Conservation (phyloP, 1,140 invertebrate species). For the Neodiprion fabricii region DNA sequence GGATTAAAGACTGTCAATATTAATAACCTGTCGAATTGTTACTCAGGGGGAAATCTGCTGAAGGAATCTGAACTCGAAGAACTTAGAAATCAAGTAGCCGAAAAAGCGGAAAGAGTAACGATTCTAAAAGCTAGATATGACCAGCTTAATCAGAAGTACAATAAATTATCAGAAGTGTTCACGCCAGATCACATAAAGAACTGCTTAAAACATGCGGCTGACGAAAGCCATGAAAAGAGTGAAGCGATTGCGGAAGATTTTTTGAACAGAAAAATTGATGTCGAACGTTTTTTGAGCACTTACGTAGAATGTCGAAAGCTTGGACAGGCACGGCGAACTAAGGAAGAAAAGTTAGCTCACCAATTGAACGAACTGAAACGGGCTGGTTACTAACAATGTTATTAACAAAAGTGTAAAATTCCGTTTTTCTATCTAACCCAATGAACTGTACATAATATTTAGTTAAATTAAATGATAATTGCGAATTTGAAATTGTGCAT, state of each 20-base stretch:
- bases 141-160: conserved; percentile 70
- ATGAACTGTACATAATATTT: conserved; percentile 51
- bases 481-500: conserved; percentile 35
- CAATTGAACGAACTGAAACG: conserved; percentile 74
- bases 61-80: conserved; percentile 71
- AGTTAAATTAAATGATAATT: conserved; percentile 47
- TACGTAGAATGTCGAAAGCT: conserved; percentile 74
- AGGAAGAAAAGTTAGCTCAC: conserved; percentile 77
- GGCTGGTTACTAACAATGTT: conserved; percentile 63
- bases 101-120: conserved; percentile 71
- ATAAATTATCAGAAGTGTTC: conserved; percentile 74
- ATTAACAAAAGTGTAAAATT: conserved; percentile 26
- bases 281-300: conserved; percentile 74
- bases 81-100: conserved; percentile 67
- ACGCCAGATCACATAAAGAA: conserved; percentile 77
- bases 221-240: conserved; percentile 75
- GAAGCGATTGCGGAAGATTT: conserved; percentile 79
- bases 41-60: conserved; percentile 69
- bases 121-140: conserved; percentile 75
- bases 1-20: conserved; percentile 17
- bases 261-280: conserved; percentile 74
- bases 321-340: conserved; percentile 74
- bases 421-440: conserved; percentile 38
- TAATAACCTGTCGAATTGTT: conserved; percentile 23
- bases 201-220: conserved; percentile 66